A percentile compares a stretch with the other conserved stretches of the same genome.
These are phyloP conservation scores for Pterostichus niger DNA, from an alignment of 2,888 invertebrate species.

Conservation along the genomic window DNA sequence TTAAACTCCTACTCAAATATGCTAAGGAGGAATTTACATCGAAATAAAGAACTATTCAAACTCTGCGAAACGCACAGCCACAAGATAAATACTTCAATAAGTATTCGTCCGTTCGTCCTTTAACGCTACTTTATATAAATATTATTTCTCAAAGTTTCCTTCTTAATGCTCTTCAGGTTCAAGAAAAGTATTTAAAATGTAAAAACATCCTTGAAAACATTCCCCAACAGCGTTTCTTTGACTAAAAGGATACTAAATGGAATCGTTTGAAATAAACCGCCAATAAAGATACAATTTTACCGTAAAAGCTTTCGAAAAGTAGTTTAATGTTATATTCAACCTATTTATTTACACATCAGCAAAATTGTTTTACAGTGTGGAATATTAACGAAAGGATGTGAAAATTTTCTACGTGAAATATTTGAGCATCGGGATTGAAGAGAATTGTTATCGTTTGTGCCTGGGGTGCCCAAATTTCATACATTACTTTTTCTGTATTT, in stretches of 20 bases:
- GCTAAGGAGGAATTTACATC: no score
- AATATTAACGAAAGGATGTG: background rate
- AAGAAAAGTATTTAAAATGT: conserved; percentile 35
- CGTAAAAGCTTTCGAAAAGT: conserved; percentile 26
- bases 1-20: no score
- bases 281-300: conserved; percentile 22
- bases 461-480: no score
- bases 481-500: no score
- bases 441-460: no score
- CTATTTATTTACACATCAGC: conserved; percentile 26
- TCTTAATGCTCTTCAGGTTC: conserved; percentile 6
- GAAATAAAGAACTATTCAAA: no score
- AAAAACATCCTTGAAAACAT: conserved; percentile 27
- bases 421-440: background rate
- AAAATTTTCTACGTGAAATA: background rate
- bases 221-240: background rate
- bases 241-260: background rate
- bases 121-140: background rate
- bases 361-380: no score
- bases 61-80: background rate
- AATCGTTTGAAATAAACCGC: conserved; percentile 6
- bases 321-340: conserved; percentile 26
- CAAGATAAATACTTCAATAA: background rate
- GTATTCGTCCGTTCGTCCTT: background rate
- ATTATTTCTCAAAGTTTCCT: conserved; percentile 11